Percentiles rank a stretch among this genome's conserved stretches.
These are phyloP conservation scores for Xanthostigma xanthostigma DNA, from an alignment of 2,888 invertebrate genomes.

Conservation along the genomic window DNA sequence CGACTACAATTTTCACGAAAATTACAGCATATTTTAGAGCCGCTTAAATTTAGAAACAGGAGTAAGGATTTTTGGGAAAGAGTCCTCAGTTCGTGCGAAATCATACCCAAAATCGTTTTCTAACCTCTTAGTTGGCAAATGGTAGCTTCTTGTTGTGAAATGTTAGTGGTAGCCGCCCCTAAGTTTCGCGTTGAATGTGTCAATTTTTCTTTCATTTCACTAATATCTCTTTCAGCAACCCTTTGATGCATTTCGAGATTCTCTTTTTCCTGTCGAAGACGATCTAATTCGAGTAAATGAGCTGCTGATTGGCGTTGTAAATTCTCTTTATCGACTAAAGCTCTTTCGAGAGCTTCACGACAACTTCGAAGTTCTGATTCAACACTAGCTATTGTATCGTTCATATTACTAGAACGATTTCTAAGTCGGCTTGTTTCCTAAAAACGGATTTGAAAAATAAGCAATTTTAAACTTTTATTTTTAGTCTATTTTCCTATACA, in stretches of 20 bases:
- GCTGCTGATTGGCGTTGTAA: constrained; percentile 56
- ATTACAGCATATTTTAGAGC: no score
- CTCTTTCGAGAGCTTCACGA: constrained; percentile 47
- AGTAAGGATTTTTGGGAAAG: no score
- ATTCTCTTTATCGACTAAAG: constrained; percentile 54
- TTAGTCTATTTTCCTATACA: no score
- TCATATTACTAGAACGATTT: constrained; percentile 34
- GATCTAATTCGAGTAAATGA: constrained; percentile 54
- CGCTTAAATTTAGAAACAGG: no score
- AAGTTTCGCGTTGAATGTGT: constrained; percentile 46
- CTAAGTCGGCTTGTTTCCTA: constrained; percentile 27
- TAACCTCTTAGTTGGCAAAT: constrained; percentile 53
- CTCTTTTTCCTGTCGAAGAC: constrained; percentile 65
- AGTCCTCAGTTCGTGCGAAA: no score
- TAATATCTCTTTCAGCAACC: constrained; percentile 56
- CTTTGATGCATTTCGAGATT: constrained; percentile 55
- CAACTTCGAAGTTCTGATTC: constrained; percentile 53
- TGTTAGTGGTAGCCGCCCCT: constrained; percentile 49
- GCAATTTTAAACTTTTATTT: not conserved
- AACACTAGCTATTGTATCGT: constrained; percentile 41
- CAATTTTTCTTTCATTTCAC: constrained; percentile 49
- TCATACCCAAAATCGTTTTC: not conserved
- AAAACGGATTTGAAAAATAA: constrained; percentile 11
- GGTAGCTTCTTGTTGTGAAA: constrained; percentile 51
- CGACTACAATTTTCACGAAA: no score